These are phyloP conservation scores for Spinus pinus DNA, from an alignment of 2,797 vertebrate genomes.

Conservation along the genomic window DNA sequence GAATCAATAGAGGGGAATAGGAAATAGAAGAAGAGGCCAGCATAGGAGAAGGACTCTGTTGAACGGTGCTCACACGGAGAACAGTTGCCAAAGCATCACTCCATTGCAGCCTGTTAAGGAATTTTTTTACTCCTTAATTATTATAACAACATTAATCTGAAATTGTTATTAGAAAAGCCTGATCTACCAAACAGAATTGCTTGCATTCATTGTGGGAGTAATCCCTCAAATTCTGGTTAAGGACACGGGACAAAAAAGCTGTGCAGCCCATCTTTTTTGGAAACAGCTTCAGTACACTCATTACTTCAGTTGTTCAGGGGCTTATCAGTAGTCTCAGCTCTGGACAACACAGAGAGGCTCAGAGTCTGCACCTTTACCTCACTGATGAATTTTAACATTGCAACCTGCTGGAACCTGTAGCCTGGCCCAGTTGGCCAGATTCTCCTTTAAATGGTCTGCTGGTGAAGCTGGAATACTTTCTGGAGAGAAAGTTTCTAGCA, in stretches of 20 bases:
- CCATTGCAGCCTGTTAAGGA: not conserved
- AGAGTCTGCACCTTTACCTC: not conserved
- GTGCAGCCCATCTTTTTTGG: not conserved
- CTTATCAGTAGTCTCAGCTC: not conserved
- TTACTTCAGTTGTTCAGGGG: not conserved
- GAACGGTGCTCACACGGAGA: not conserved
- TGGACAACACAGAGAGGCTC: not conserved
- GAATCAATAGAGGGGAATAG: not conserved
- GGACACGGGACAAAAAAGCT: not conserved
- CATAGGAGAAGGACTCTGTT: not conserved
- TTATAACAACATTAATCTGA: not conserved
- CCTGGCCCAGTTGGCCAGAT: rapidly evolving
- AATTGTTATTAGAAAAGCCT: not conserved
- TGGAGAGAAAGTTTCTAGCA: not conserved
- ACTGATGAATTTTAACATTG: not conserved
- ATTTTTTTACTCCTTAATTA: not conserved
- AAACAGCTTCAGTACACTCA: not conserved
- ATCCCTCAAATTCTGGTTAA: not conserved
- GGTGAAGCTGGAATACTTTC: not conserved
- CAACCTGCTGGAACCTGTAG: not conserved
- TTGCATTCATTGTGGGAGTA: not conserved
- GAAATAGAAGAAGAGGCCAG: not conserved
- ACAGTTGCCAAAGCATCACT: not conserved
- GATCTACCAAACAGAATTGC: not conserved
- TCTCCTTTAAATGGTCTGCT: not conserved